Evolutionary conservation across 2,888 invertebrate genomes (phyloP), one percentile per base, ranked within the genome.

Genomic region (Pyrocoelia pectoralis): DNA sequence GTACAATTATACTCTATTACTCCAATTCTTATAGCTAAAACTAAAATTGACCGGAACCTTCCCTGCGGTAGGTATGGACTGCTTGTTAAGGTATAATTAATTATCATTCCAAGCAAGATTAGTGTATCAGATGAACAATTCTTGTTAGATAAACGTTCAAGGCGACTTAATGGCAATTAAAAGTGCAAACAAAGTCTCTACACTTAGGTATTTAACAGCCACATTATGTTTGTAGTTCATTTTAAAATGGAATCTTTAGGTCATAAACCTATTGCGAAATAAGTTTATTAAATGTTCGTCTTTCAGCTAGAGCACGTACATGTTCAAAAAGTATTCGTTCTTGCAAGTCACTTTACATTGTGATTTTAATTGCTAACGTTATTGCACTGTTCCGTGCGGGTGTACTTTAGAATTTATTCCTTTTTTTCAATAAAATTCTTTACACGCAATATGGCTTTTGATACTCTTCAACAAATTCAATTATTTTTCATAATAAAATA

Each of bases 361-460:
- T 51, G 24, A 51, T 57, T 57, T 57, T 59, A 59, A 59, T 59
- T 59, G 43, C 53, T 33, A 17, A 33, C 46, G 48, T 48, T 46
- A 29, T 38, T 46, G 33, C 48, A 41, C 6, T 24, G 24, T 6
- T 5, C 28, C 53, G 53, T 46, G 53, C 52, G 59, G 59, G 48
- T 29, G 59, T 52, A 59, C 24, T 24, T 24, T 6, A 24, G 24
- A 24, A 24, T 24, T 24, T 24, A 24, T n/a, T n/a, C n/a, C 24
- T 24, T 24, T 24, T 24, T 24, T 24, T 24, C 6, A 24, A 24
- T 24, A 24, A 24, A 24, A 3, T 24, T n/a, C n/a, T n/a, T n/a
- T n/a, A n/a, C n/a, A 24, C 24, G 6, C 3, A 24, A 24, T 24
- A 24, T 24, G 24, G n/a, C n/a, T n/a, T n/a, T n/a, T n/a, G n/a